A percentile compares a stretch with the other conserved stretches of the same genome.
Conservation (phyloP, 2,888 invertebrate species). For the Scelioninae gen. 1 region DNA sequence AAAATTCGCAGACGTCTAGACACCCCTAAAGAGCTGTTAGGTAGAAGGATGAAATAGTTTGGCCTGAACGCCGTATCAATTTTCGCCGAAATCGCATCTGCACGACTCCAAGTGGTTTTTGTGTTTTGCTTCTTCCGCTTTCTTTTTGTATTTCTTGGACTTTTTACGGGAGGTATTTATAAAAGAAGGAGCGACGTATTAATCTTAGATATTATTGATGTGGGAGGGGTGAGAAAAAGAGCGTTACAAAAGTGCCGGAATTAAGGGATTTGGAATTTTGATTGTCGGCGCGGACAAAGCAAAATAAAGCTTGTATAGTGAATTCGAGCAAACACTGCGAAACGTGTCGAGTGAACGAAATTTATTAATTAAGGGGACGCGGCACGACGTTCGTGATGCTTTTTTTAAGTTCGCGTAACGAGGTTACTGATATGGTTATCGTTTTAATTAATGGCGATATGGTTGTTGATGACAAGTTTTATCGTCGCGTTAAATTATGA, state of each 20-base stretch:
- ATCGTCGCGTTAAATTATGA: no score
- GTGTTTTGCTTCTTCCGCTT: constrained; percentile 9
- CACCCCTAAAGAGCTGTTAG: constrained; percentile 53
- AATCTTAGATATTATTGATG: constrained; percentile 32
- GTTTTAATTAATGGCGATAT: constrained; percentile 12
- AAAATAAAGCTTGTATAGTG: constrained; percentile 30
- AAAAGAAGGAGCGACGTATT: constrained; percentile 36
- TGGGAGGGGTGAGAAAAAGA: not conserved
- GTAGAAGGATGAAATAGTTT: constrained; percentile 59
- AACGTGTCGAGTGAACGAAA: constrained; percentile 35
- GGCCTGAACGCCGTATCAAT: constrained; percentile 55
- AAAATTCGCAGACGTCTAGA: constrained; percentile 65
- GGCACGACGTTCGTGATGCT: not conserved
- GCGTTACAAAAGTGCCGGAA: constrained; percentile 44
- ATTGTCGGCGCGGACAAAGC: constrained; percentile 47
- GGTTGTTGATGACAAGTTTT: no score
- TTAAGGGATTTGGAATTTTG: constrained; percentile 56
- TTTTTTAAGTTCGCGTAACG: constrained; percentile 6
- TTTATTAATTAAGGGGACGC: constrained; percentile 36
- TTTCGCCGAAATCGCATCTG: constrained; percentile 40
- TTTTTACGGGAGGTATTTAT: constrained; percentile 5
- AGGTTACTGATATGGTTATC: constrained; percentile 20
- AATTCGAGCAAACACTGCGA: constrained; percentile 24
- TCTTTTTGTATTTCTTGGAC: not conserved
- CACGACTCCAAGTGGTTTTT: constrained; percentile 12